Conservation (phyloP, 2,888 invertebrate genomes). For the Drosophila stalkeri region DNA sequence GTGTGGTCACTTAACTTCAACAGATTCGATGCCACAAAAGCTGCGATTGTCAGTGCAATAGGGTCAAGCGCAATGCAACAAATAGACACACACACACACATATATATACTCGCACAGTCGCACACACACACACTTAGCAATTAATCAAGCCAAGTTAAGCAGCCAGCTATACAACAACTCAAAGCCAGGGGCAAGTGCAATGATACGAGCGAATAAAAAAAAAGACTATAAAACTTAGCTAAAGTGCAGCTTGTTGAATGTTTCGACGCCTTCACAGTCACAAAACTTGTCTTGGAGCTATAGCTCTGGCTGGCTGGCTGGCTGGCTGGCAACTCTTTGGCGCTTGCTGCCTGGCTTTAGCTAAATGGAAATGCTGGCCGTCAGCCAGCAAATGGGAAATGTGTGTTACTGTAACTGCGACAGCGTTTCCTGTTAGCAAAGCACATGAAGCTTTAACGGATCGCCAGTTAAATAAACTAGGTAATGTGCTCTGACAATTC, state of each 20-base stretch:
- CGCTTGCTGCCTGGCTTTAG: conserved; percentile 18
- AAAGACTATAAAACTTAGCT: conserved; percentile 52
- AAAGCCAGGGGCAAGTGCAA: conserved; percentile 81
- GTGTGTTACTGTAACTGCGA: conserved; percentile 77
- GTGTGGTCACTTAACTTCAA: conserved; percentile 37
- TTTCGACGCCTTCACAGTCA: conserved; percentile 46
- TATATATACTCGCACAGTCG: no score
- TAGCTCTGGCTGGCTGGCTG: conserved; percentile 22
- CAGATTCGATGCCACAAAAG: conserved; percentile 36
- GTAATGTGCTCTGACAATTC: conserved; percentile 1
- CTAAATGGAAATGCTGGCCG: conserved; percentile 74
- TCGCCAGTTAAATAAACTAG: conserved; percentile 11
- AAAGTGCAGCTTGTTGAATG: conserved; percentile 50
- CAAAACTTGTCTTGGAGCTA: conserved; percentile 73
- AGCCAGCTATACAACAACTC: conserved; percentile 63
- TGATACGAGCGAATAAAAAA: conserved; percentile 43
- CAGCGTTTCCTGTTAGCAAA: conserved; percentile 66
- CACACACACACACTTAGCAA: conserved; percentile 28
- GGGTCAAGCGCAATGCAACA: conserved; percentile 68
- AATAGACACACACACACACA: conserved; percentile 18
- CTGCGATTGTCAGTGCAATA: conserved; percentile 49
- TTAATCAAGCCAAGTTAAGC: conserved; percentile 66
- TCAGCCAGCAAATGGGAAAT: conserved; percentile 67
- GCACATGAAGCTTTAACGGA: conserved; percentile 13
- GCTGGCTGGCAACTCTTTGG: conserved; percentile 34